Percentiles rank a stretch among this genome's conserved stretches.
These are phyloP conservation scores for Eupithecia insigniata DNA, from an alignment of 2,888 invertebrate species.

Conservation along the genomic window DNA sequence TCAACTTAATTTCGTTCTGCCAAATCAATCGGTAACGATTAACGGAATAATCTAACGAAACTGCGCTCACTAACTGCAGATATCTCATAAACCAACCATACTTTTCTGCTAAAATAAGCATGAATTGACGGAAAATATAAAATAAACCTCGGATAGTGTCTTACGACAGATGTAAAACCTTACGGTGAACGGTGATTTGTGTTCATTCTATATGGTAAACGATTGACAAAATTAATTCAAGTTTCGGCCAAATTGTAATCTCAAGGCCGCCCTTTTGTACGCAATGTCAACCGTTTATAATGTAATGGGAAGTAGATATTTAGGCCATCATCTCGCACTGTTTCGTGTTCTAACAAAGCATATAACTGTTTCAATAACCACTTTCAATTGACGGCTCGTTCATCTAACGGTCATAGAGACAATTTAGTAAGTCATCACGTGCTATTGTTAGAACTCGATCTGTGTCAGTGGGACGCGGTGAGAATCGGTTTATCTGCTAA, in stretches of 20 bases:
- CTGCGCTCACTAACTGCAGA: constrained; percentile 23
- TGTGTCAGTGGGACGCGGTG: constrained; percentile 56
- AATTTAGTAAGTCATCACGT: constrained; percentile 44
- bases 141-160: constrained; percentile 37
- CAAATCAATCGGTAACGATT: constrained; percentile 24
- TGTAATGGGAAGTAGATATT: constrained; percentile 25
- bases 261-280: constrained; percentile 24
- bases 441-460: constrained; percentile 51
- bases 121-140: constrained; percentile 45
- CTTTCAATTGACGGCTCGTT: constrained; percentile 22
- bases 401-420: constrained; percentile 39
- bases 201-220: constrained; percentile 33
- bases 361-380: constrained; percentile 12
- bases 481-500: constrained; percentile 47
- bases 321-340: constrained; percentile 32
- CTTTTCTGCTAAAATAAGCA: constrained; percentile 48
- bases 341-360: constrained; percentile 37
- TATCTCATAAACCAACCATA: constrained; percentile 7
- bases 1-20: constrained; percentile 23
- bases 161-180: constrained; percentile 2
- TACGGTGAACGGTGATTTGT: constrained; percentile 23
- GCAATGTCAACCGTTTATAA: constrained; percentile 26
- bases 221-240: constrained; percentile 19
- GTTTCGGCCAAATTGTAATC: constrained; percentile 16
- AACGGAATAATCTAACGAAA: constrained; percentile 19